Evolutionary conservation across 2,888 invertebrate species (phyloP).

Genomic region (Callosobruchus maculatus): DNA sequence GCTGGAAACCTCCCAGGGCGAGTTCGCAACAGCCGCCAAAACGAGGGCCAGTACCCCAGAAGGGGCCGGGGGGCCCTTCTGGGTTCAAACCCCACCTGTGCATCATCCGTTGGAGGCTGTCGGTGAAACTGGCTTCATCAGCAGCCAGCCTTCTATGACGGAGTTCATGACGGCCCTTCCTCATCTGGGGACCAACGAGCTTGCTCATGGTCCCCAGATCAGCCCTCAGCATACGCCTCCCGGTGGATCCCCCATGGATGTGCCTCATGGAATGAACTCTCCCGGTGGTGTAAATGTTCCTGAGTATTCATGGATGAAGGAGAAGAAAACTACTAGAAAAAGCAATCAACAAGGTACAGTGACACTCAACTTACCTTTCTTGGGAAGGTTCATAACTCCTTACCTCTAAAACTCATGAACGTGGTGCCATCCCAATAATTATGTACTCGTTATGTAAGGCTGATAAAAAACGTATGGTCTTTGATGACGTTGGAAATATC

Average conservation of each 20-base stretch:
- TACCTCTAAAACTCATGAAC: too few relatives aligned
- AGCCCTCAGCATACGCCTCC: constrained; percentile 71
- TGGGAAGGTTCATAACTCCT: too few relatives aligned
- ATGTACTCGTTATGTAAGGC: too few relatives aligned
- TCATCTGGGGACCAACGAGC: constrained; percentile 64
- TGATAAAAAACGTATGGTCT: too few relatives aligned
- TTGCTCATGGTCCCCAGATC: constrained; percentile 56
- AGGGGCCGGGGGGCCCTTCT: too few relatives aligned
- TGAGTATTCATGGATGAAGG: constrained; percentile 97
- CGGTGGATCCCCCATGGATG: constrained; percentile 53
- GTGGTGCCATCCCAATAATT: too few relatives aligned
- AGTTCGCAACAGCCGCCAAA: constrained; percentile 53
- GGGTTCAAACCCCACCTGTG: too few relatives aligned
- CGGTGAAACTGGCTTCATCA: too few relatives aligned
- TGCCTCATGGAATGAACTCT: constrained; percentile 61
- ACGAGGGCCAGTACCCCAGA: too few relatives aligned
- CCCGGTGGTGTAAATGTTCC: constrained; percentile 77
- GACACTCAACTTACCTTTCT: background rate
- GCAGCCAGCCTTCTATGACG: constrained; percentile 75
- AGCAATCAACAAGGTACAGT: constrained; percentile 83
- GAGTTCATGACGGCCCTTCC: constrained; percentile 87
- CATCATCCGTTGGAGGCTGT: too few relatives aligned
- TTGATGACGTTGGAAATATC: too few relatives aligned
- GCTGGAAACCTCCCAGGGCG: constrained; percentile 45
- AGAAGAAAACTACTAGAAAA: constrained; percentile 92